These are phyloP conservation scores for Orientallactaga sibirica DNA, from an alignment of 2,797 vertebrate species.

Conservation along the genomic window DNA sequence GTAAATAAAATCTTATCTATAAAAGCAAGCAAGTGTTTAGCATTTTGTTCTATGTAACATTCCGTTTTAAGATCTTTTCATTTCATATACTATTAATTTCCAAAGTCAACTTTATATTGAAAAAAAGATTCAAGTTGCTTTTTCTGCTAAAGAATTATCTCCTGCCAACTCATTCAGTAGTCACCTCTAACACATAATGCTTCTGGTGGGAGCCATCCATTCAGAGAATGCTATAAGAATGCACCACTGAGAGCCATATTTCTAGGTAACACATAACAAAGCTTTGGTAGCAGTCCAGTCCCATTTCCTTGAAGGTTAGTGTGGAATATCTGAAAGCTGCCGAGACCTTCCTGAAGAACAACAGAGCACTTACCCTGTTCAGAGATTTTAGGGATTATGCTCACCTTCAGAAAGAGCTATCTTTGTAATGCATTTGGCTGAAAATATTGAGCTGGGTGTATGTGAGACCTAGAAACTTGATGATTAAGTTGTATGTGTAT, in stretches of 20 bases:
- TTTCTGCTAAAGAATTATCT: slow-evolving; percentile 54
- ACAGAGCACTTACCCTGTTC: neutral
- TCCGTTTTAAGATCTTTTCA: slow-evolving; percentile 28
- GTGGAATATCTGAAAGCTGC: slow-evolving; percentile 44
- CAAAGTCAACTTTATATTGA: neutral
- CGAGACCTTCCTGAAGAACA: slow-evolving; percentile 54
- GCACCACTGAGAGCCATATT: slow-evolving; percentile 57
- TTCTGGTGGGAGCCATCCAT: slow-evolving; percentile 52
- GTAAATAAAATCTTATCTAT: neutral
- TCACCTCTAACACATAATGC: slow-evolving; percentile 51
- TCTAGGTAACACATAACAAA: slow-evolving; percentile 67
- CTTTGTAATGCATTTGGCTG: slow-evolving; percentile 20
- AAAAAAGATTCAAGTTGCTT: slow-evolving; percentile 37
- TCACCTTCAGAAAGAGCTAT: neutral
- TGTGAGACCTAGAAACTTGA: neutral
- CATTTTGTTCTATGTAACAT: neutral
- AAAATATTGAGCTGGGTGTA: slow-evolving; percentile 1
- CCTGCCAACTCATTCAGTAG: slow-evolving; percentile 46
- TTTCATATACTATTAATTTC: slow-evolving; percentile 18
- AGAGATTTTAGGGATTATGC: neutral
- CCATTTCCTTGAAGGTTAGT: slow-evolving; percentile 60
- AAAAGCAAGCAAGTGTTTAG: slow-evolving; percentile 22
- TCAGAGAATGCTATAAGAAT: slow-evolving; percentile 55
- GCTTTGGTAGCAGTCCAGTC: slow-evolving; percentile 54
- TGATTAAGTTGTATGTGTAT: slow-evolving; percentile 19